A percentile compares a stretch with the other conserved stretches of the same genome.
phyloP scores from a whole-genome alignment of 1,140 invertebrate species.

The Drosophila biarmipes region DNA sequence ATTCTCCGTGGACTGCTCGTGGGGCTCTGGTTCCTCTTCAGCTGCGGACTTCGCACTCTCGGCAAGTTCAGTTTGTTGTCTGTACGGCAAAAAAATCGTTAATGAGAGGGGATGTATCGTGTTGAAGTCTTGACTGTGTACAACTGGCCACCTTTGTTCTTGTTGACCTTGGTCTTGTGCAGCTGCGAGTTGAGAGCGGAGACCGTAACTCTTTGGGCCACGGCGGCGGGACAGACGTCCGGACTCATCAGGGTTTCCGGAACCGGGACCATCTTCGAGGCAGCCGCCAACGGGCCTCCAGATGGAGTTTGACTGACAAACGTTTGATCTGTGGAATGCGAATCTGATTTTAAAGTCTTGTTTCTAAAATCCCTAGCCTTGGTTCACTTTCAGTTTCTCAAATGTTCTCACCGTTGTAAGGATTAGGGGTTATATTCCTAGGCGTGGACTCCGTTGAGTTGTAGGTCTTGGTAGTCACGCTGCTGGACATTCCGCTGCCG shows the following conservation, averaged over 20 bases:
- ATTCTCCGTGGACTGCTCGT: constrained; percentile 71
- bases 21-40: constrained; percentile 71
- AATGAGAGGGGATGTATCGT: background rate
- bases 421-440: constrained; percentile 80
- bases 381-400: no score
- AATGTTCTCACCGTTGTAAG: constrained; percentile 71
- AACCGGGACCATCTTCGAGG: constrained; percentile 93
- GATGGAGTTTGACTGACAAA: constrained; percentile 54
- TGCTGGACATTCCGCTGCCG: constrained; percentile 78
- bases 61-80: constrained; percentile 83
- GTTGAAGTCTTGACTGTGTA: background rate
- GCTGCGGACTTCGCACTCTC: constrained; percentile 72
- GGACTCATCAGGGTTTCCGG: constrained; percentile 94
- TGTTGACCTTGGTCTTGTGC: constrained; percentile 75
- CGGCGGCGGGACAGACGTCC: constrained; percentile 88
- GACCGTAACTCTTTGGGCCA: constrained; percentile 73
- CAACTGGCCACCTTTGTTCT: constrained; percentile 76
- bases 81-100: constrained; percentile 28
- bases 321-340: constrained; percentile 49
- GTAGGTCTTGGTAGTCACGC: constrained; percentile 73
- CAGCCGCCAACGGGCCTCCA: constrained; percentile 88
- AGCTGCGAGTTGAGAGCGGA: constrained; percentile 69
- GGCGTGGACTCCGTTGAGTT: constrained; percentile 82
- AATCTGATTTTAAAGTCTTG: no score
- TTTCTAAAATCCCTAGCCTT: no score